Evolutionary conservation across 2,113 vertebrate genomes (phyloP), one percentile per base, ranked within the genome.

Genomic region (Colinus virginianus): DNA sequence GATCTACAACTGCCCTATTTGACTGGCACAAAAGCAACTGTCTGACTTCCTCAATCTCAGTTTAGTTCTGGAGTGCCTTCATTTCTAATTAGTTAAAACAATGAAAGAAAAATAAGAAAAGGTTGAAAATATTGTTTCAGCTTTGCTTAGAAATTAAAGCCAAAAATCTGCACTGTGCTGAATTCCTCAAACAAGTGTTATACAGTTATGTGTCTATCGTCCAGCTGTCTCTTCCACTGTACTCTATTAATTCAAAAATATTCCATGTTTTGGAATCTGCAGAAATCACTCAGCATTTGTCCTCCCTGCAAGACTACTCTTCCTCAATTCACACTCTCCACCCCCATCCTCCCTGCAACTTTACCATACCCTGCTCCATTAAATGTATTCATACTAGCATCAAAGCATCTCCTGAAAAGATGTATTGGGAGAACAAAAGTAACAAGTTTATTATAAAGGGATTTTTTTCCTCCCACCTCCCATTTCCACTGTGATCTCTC

Each of bases 361-460:
- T 77, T 59, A 34, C 38, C 67, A 20, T 58, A 78, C 86, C 91
- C 61, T 67, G 55, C 59, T 94, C 68, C 81, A 87, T 86, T 90
- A 92, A 91, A 51, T 48, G 49, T 78, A 96, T 96, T 97, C 88
- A 95, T 48, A 61, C 40, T 59, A 72, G 67, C 87, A 96, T 96
- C 95, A 95, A 95, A 97, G 94, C 69, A 36, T 32, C 70, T 91
- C 59, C 71, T 94, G 78, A 96, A 95, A 96, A 94, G 84, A 94
- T 71, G 69, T 72, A 84, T 80, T 89, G 0, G 0, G 74, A 92
- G 92, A 96, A 96, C 92, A 96, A 95, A 97, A 96, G 93, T 97
- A 97, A 97, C 92, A 97, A 96, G 87, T 97, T 97, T 95, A 97
- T 96, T 93, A 96, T 84, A 95, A 96, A 92, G 21, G 48, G 56